Base-by-base conservation (phyloP, 2,888 invertebrate genomes). In the Kuschelorhynchus macadamiae region DNA sequence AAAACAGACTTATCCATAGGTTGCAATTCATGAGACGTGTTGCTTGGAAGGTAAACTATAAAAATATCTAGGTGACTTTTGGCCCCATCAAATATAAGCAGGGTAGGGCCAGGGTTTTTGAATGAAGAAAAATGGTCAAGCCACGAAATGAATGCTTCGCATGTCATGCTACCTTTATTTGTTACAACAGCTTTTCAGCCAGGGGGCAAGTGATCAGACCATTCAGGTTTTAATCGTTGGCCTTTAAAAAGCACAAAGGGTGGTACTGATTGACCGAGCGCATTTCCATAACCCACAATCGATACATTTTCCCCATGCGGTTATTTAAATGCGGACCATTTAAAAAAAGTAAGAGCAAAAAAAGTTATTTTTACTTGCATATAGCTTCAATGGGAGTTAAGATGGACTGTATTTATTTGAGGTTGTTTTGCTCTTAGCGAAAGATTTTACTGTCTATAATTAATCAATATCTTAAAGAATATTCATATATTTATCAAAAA, bases 31-130 rank as follows among this genome's bases (percentile, higher is more conserved):
- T 81, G 80, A 0, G 81, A 81, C 0, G 79, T 81, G 55, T 82
- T 82, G 44, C 77, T 77, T 11, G 79, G 81, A 30, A 83, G 67
- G 70, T 81, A 81, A 56, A 75, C 79, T 62, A 81, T 80, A 16
- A 67, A 71, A 49, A 70, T 62, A 65, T 79, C 76, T 25, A 79
- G 71, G 63, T 79, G 80, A 63, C 76, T 33, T 61, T 72, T 72
- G 21, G 79, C 79, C 36, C 76, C 77, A 74, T 80, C 77, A 74
- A 79, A 78, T 25, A 47, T 47, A 33, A 25, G 33, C 21, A 60
- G 39, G n/a, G 16, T 60, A 36, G 47, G 39, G 32, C 44, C 32
- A 36, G 49, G 39, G 33, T 47, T 47, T 60, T 49, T 60, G 46
- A 57, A 57, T 56, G 41, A 32, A 56, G 44, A 56, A 41, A 56